Base-by-base conservation (phyloP, 2,113 vertebrate genomes). In the Vicugna pacos region DNA sequence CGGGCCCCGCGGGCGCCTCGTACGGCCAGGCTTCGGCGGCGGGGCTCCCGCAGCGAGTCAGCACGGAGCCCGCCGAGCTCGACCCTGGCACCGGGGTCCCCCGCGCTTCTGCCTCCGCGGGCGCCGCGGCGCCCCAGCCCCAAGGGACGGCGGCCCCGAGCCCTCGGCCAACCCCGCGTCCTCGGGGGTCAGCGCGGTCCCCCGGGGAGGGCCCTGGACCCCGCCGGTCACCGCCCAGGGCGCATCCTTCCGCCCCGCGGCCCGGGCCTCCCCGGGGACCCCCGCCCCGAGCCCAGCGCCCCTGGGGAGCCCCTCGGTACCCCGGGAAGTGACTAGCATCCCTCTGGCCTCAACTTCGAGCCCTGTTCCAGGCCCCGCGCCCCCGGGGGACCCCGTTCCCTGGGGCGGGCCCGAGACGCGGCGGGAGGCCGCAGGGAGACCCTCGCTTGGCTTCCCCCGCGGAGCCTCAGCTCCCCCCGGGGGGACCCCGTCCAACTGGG, bases 241-340 rank as follows among this genome's bases (percentile, higher is more conserved):
- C 9, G 2, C 1, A 6, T 32, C 64, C 35, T 17, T 15, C 7
- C 1, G 52, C 24, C 6, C 24, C 8, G 2, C 0, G 4, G 2
- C 48, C 64, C 70, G 0, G 2, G 15, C 14, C 16, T 46, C 60
- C 3, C 30, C 0, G 6, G 3, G 14, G 15, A 17, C 38, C 8
- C 20, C 28, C 11, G 38, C 28, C 6, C 15, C 0, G 2, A 72
- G 32, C n/a, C 17, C 28, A 15, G 3, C 26, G 13, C 28, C 28
- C 67, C 24, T 2, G 28, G 58, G 26, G 26, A 91, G 54, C 4
- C 11, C 17, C 32, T 67, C 88, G 32, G 38, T 38, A n/a, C 11
- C 56, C 3, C 11, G 26, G 62, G 19, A 50, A 26, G 26, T 11
- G 6, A 11, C 30, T 1, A 20, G 42, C 30, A 15, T 8, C 13